Percentiles rank a stretch among this genome's conserved stretches.
phyloP scores from a whole-genome alignment of 2,113 vertebrate species.

The Psettodes erumei region DNA sequence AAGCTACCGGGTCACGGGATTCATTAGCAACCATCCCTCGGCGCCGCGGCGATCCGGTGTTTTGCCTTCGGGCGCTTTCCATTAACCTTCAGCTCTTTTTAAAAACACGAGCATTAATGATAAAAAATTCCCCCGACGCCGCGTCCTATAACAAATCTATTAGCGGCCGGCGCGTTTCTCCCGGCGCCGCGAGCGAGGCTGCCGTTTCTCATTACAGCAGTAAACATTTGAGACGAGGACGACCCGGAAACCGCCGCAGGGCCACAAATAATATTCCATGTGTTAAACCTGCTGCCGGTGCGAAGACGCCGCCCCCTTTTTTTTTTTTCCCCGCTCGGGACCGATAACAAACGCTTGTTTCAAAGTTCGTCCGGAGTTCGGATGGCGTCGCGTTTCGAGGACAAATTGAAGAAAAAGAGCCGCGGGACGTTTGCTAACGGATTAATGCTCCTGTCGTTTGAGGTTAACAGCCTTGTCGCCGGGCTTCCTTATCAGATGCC shows the following conservation, averaged over 20 bases:
- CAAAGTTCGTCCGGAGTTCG: slow-evolving; percentile 39
- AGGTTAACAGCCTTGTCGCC: slow-evolving; percentile 84
- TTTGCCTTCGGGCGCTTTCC: slow-evolving; percentile 66
- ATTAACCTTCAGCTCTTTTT: slow-evolving; percentile 76
- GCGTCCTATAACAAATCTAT: slow-evolving; percentile 65
- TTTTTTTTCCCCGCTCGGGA: slow-evolving; percentile 21
- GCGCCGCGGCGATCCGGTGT: slow-evolving; percentile 34
- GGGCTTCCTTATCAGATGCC: slow-evolving; percentile 78
- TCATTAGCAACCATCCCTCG: slow-evolving; percentile 59
- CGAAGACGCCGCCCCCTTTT: slow-evolving; percentile 1
- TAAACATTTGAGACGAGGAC: slow-evolving; percentile 59
- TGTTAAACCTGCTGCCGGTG: slow-evolving; percentile 26
- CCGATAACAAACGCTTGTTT: slow-evolving; percentile 22
- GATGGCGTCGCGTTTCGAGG: slow-evolving; percentile 32
- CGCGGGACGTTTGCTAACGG: slow-evolving; percentile 69
- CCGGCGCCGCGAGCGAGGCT: slow-evolving; percentile 47
- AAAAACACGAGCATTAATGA: slow-evolving; percentile 66
- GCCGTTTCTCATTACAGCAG: slow-evolving; percentile 48
- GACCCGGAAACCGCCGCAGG: slow-evolving; percentile 46
- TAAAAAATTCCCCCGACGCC: slow-evolving; percentile 63
- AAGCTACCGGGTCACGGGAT: slow-evolving; percentile 52
- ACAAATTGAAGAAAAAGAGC: slow-evolving; percentile 54
- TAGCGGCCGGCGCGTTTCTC: slow-evolving; percentile 52
- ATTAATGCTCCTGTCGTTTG: slow-evolving; percentile 75
- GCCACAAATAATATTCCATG: slow-evolving; percentile 43